phyloP scores from a whole-genome alignment of 2,113 vertebrate genomes.

The Tetrao urogallus region DNA sequence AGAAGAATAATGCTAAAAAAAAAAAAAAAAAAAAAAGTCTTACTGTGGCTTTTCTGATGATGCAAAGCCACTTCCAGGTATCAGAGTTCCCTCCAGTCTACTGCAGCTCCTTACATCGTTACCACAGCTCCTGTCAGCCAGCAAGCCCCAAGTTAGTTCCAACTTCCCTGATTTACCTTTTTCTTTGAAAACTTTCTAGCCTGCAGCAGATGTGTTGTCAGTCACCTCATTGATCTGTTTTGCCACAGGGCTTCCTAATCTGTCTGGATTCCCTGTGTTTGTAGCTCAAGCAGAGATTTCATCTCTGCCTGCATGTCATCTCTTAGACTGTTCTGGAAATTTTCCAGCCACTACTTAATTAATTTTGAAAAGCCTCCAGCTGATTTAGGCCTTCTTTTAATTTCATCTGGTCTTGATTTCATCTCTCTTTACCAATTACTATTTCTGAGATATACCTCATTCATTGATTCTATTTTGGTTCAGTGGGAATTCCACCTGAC shows the following conservation, averaged over 20 bases:
- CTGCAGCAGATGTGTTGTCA: constrained; percentile 41
- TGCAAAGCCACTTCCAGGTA: background rate
- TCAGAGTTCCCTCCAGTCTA: background rate
- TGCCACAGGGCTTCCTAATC: constrained; percentile 62
- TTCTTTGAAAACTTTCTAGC: constrained; percentile 50
- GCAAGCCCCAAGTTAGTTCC: background rate
- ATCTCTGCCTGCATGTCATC: constrained; percentile 47
- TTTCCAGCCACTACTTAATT: constrained; percentile 60
- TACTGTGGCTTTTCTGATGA: background rate
- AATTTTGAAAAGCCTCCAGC: constrained; percentile 67
- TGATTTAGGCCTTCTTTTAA: constrained; percentile 65
- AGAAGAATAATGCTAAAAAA: background rate
- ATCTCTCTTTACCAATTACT: constrained; percentile 52
- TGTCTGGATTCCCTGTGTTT: constrained; percentile 32
- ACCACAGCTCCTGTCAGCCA: background rate
- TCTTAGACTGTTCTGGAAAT: constrained; percentile 50
- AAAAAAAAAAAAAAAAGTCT: background rate
- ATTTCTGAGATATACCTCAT: constrained; percentile 4
- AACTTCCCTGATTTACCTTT: constrained; percentile 23
- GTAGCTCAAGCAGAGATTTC: constrained; percentile 45
- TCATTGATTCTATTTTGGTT: constrained; percentile 44
- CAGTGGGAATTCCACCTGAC: constrained; percentile 54
- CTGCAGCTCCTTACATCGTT: background rate
- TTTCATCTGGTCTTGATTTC: constrained; percentile 62
- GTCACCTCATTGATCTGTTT: constrained; percentile 57